Percentiles rank a stretch among this genome's conserved stretches.
These are phyloP conservation scores for Dromius quadrimaculatus DNA, from an alignment of 2,888 invertebrate species.

Conservation along the genomic window DNA sequence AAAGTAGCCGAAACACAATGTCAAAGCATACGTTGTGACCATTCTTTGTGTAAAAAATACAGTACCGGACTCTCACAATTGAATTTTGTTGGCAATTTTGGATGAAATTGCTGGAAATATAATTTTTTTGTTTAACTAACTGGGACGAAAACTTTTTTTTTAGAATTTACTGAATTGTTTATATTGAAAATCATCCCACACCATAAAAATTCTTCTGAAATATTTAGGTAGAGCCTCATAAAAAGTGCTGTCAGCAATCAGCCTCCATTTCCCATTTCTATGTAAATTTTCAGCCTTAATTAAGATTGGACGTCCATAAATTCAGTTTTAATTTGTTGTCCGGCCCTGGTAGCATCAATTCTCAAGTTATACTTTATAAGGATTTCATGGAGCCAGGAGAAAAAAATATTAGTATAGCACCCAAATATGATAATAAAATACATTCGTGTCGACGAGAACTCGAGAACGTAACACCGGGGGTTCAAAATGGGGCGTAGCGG, in stretches of 20 bases:
- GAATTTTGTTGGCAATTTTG: no score
- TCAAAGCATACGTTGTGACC: conserved; percentile 16
- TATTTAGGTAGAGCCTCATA: conserved; percentile 1
- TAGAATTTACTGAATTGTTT: no score
- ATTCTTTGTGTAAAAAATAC: conserved; percentile 14
- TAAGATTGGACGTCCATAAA: conserved; percentile 1
- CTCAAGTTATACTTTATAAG: conserved; percentile 43
- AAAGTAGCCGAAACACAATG: conserved; percentile 27
- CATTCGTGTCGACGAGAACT: conserved; percentile 28
- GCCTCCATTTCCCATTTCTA: conserved; percentile 13
- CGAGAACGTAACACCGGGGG: conserved; percentile 56
- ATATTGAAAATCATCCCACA: no score
- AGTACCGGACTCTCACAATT: not conserved
- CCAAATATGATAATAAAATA: conserved; percentile 50
- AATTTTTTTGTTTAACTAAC: no score
- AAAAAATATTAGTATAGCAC: conserved; percentile 44
- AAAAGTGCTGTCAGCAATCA: not conserved
- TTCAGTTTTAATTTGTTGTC: no score
- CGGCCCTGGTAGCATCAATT: conserved; percentile 43
- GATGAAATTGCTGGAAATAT: no score
- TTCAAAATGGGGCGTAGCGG: conserved; percentile 49
- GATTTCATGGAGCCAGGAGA: conserved; percentile 34
- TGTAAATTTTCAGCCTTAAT: conserved; percentile 25
- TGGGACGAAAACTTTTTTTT: no score
- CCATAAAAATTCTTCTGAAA: not conserved